A percentile compares a stretch with the other conserved stretches of the same genome.
phyloP scores from a whole-genome alignment of 1,140 invertebrate species.

The Paraescarpia echinospica region DNA sequence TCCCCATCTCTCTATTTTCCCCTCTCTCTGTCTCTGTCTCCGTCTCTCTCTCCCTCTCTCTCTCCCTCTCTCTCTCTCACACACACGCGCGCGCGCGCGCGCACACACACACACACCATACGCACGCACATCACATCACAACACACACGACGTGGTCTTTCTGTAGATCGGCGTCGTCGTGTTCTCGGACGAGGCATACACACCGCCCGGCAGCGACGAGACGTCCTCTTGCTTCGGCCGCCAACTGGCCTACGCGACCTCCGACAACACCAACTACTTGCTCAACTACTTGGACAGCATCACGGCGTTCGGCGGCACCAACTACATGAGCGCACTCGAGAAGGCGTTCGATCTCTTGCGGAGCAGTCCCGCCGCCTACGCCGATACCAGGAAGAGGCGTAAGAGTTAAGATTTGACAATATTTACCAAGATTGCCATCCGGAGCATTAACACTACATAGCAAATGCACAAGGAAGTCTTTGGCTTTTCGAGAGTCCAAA shows the following conservation, averaged over 20 bases:
- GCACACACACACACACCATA: too few relatives aligned
- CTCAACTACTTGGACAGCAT: background rate
- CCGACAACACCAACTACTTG: slow-evolving; percentile 2
- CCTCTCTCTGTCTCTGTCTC: too few relatives aligned
- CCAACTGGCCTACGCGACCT: background rate
- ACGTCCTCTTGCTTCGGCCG: slow-evolving; percentile 2
- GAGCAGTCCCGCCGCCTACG: background rate
- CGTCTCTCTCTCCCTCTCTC: too few relatives aligned
- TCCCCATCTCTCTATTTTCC: too few relatives aligned
- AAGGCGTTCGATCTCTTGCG: background rate
- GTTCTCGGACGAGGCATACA: background rate
- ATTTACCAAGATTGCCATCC: too few relatives aligned
- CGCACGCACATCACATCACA: too few relatives aligned
- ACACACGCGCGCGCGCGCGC: too few relatives aligned
- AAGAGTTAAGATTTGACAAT: too few relatives aligned
- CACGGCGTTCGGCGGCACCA: background rate
- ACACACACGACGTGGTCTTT: background rate
- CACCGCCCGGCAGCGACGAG: slow-evolving; percentile 2
- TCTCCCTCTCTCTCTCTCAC: too few relatives aligned
- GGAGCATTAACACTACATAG: too few relatives aligned
- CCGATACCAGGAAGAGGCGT: background rate
- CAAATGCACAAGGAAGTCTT: too few relatives aligned
- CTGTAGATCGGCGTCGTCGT: slow-evolving; percentile 7
- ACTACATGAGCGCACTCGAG: slow-evolving; percentile 1
- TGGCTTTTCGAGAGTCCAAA: too few relatives aligned